Base-by-base conservation (phyloP, 1,140 invertebrate species). In the Zaprionus gabonicus region DNA sequence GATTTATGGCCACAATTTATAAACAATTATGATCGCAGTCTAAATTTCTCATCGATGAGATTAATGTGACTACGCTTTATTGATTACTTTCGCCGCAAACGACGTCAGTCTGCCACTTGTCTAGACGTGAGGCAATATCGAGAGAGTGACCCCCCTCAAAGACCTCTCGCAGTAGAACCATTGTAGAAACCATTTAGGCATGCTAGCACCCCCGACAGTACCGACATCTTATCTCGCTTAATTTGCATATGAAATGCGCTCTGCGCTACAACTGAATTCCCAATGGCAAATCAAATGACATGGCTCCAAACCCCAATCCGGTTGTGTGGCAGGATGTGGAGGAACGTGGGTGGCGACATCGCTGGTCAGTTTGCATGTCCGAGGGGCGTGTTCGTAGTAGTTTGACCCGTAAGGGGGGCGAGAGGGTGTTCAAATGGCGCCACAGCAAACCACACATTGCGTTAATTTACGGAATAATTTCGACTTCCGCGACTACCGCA, bases 381-480 rank as follows among this genome's bases (percentile, higher is more conserved):
- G 68, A 27, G 9, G 77, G 76, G 76, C 71, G 80, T 80, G 76
- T 55, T 67, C 59, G 55, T 58, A 78, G 81, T 71, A 78, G 81
- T 71, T 75, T 71, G 82, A 34, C 31, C 31, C 31, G 31, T 23
- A 20, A 20, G 20, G 23, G 23, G 31, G 9, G 9, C 31, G 9
- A 34, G 31, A 34, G 31, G 31, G 31, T 34, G 31, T 3, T 34
- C 31, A 10, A 34, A 34, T 46, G 41, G 41, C 41, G 41, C 41
- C 41, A 46, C 41, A 46, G 41, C 62, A 51, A 59, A 49, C 53
- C 59, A 75, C 63, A 51, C 68, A 51, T 56, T 83, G 84, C 84
- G 83, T 88, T 88, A 87, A 87, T 87, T 87, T 88, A 80, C 80
- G 70, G 77, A 87, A 88, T 88, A 87, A 87, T 88, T 82, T 87